These are phyloP conservation scores for Gymnoscopelus microlampas DNA, from an alignment of 2,797 vertebrate species.

Conservation along the genomic window DNA sequence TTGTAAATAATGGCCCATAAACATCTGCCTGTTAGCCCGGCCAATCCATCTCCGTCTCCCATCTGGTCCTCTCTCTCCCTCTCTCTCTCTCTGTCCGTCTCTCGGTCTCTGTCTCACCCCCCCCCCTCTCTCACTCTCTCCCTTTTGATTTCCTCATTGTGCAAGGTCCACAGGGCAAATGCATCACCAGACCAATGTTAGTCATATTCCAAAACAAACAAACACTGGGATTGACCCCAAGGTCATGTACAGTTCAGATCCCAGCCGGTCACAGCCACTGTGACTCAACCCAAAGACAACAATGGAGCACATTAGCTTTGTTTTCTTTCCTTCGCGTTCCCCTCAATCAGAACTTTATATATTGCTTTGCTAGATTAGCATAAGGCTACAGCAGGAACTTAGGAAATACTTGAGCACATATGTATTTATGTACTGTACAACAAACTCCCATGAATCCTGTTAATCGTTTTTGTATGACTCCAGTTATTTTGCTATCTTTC, in stretches of 20 bases:
- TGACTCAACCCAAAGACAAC: conserved; percentile 75
- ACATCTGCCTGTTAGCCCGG: conserved; percentile 76
- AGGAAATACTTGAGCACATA: neutral
- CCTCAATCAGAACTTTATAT: conserved; percentile 42
- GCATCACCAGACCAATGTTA: conserved; percentile 75
- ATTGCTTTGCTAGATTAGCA: conserved; percentile 49
- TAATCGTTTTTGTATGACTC: conserved; percentile 54
- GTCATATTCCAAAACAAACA: conserved; percentile 78
- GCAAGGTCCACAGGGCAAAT: conserved; percentile 71
- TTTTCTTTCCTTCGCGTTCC: conserved; percentile 64
- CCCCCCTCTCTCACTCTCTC: conserved; percentile 36
- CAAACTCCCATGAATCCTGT: conserved; percentile 16
- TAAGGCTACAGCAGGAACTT: conserved; percentile 32
- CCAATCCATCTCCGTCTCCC: conserved; percentile 70
- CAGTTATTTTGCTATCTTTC: conserved; percentile 36
- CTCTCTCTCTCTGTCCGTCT: conserved; percentile 11
- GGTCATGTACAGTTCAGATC: conserved; percentile 71
- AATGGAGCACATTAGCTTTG: conserved; percentile 63
- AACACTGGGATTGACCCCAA: conserved; percentile 62
- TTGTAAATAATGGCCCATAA: conserved; percentile 82
- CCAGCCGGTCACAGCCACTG: conserved; percentile 65
- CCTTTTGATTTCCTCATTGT: conserved; percentile 66
- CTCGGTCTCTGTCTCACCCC: neutral
- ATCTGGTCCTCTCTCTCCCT: conserved; percentile 66
- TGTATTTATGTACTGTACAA: conserved; percentile 34